Base-by-base conservation (phyloP, 2,888 invertebrate species). In the Tachystola acroxantha region DNA sequence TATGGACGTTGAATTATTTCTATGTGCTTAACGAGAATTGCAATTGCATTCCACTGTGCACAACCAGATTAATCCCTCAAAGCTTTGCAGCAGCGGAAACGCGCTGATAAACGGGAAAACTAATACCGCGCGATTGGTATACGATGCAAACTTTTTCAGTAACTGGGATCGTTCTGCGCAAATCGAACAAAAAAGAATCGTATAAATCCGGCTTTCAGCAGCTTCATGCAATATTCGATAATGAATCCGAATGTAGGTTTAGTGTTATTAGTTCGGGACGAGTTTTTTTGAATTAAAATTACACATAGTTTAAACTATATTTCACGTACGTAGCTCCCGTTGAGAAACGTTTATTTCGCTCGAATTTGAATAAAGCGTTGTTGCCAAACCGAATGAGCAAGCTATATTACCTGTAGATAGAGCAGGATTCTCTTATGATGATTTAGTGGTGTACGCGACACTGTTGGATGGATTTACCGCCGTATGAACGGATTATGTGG, bases 401-500 rank as follows among this genome's bases (percentile, higher is more conserved):
- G 27, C 16, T 31, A 12, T 24, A 29, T 3, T 14, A 32, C 29
- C 20, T 35, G 53, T 62, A 64, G 54, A 55, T 51, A 63, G 62
- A 63, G 59, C 65, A 75, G 77, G 82, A 80, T 85, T 84, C 85
- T 80, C 84, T 85, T 84, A 86, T 85, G 84, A 84, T 85, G 85
- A 86, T 86, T 85, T 86, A 86, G 76, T 74, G 61, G 53, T 59
- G 75, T 64, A 57, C 74, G 75, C 79, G 79, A 81, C 84, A 79
- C 65, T 66, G 70, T 53, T 67, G 75, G 85, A 86, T 82, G 85
- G 84, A 86, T 86, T 86, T 86, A 86, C 82, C 68, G 84, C 67
- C 78, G 74, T 73, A 82, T 76, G 78, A 85, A 81, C 78, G 85
- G 85, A 85, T 86, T 86, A 86, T 81, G 85, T 86, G 85, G 85